Evolutionary conservation across 2,888 invertebrate species (phyloP).

Genomic region (Priocnemis perturbator): DNA sequence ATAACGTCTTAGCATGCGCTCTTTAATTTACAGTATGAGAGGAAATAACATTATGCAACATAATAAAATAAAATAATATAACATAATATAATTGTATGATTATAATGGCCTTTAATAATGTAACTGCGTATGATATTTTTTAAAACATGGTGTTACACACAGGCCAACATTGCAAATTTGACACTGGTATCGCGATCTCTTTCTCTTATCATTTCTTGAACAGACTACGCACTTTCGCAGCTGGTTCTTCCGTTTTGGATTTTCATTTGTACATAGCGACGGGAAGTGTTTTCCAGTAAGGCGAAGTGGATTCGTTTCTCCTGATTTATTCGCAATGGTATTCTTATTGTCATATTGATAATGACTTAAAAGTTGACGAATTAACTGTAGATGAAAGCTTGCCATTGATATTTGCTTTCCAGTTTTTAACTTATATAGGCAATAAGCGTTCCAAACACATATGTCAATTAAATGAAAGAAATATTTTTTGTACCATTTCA

Average conservation of each 20-base stretch:
- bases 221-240: constrained; percentile 31
- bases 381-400: constrained; percentile 11
- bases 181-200: constrained; percentile 23
- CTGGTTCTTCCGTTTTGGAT: constrained; percentile 27
- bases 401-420: constrained; percentile 19
- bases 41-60: constrained; percentile 10
- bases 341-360: constrained; percentile 11
- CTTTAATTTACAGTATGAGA: neutral
- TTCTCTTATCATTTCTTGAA: constrained; percentile 27
- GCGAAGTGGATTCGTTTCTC: constrained; percentile 29
- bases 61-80: constrained; percentile 10
- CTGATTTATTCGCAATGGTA: constrained; percentile 31
- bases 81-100: neutral
- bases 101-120: constrained; percentile 12
- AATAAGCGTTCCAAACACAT: constrained; percentile 32
- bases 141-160: constrained; percentile 16
- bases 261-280: constrained; percentile 22
- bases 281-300: constrained; percentile 31
- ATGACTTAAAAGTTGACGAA: constrained; percentile 31
- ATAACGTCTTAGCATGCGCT: neutral
- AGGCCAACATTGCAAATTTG: constrained; percentile 28
- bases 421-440: constrained; percentile 27
- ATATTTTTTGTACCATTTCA: constrained; percentile 24
- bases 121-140: constrained; percentile 12
- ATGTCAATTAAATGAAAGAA: constrained; percentile 25